Evolutionary conservation across 1,140 invertebrate species (phyloP), one percentile per base, ranked within the genome.

Genomic region (Zaprionus kolodkinae): DNA sequence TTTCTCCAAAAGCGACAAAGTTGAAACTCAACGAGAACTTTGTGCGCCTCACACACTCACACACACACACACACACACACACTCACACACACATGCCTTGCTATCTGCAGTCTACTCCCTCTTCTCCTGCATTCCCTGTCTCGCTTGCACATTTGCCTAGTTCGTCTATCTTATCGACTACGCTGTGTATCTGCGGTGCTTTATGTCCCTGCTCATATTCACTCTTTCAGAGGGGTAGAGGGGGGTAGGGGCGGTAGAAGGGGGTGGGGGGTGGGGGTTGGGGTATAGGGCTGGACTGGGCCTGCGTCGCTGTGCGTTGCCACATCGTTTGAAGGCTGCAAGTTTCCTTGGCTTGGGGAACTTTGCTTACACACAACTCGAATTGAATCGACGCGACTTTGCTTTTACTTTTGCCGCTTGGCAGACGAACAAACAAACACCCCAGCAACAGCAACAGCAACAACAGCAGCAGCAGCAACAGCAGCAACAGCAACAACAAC

Each of bases 341-440:
- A 65, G 48, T 69, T 69, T 72, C 69, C 74, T 79, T 77, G 74
- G 60, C 64, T 59, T 56, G 64, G 54, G 11, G 48, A 77, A 73
- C 65, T 78, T 80, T 87, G 56, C 79, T 87, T 87, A 79, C 78
- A 86, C 76, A 72, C 66, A 76, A 79, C 57, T 68, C 40, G 59
- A 72, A 66, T 72, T 43, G 74, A 72, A 76, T 73, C 69, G 78
- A 74, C 67, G 75, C 56, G 75, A 77, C 66, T 78, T 80, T 74
- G 50, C 70, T 69, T 80, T 70, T 74, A 65, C 78, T 78, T 79
- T 78, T 70, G 55, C 10, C 48, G 56, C 62, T 65, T 21, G 35
- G 40, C 59, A 71, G 50, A 64, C 72, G 54, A 40, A 62, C 50
- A 73, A 62, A 74, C 65, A 69, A 67, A 38, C 55, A 68, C 40